phyloP scores from a whole-genome alignment of 2,888 invertebrate species.

The Drosophila gaucha region DNA sequence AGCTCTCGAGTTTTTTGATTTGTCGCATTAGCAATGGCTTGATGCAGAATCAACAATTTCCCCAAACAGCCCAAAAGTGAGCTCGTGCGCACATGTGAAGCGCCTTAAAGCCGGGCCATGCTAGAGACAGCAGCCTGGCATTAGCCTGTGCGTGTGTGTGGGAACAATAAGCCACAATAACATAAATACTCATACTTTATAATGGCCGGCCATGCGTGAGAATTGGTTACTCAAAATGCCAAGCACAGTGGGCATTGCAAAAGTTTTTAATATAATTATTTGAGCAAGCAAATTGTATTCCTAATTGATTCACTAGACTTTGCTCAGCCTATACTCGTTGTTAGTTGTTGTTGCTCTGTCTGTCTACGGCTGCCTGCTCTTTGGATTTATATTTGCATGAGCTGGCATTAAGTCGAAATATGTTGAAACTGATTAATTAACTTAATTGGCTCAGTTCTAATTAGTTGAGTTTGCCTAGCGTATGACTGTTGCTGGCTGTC shows the following conservation, averaged over 20 bases:
- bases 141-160: background rate
- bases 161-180: slow-evolving; percentile 18
- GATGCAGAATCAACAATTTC: slow-evolving; percentile 31
- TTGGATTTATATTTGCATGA: too few species aligned
- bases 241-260: slow-evolving; percentile 20
- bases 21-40: slow-evolving; percentile 45
- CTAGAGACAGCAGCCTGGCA: too few species aligned
- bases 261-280: slow-evolving; percentile 75
- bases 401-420: too few species aligned
- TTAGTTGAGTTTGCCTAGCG: background rate
- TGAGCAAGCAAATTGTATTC: slow-evolving; percentile 42
- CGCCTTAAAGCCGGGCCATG: too few species aligned
- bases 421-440: too few species aligned
- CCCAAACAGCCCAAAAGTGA: slow-evolving; percentile 3
- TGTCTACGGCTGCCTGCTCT: background rate
- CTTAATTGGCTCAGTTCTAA: too few species aligned
- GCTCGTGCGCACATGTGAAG: slow-evolving; percentile 54
- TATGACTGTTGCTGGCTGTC: background rate
- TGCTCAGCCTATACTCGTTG: background rate
- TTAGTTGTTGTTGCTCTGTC: too few species aligned
- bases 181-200: background rate
- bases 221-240: slow-evolving; percentile 22
- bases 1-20: slow-evolving; percentile 21
- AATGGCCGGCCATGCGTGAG: slow-evolving; percentile 45
- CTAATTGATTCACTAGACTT: slow-evolving; percentile 62